Evolutionary conservation across 2,888 invertebrate species (phyloP).

Genomic region (Bombylius major): DNA sequence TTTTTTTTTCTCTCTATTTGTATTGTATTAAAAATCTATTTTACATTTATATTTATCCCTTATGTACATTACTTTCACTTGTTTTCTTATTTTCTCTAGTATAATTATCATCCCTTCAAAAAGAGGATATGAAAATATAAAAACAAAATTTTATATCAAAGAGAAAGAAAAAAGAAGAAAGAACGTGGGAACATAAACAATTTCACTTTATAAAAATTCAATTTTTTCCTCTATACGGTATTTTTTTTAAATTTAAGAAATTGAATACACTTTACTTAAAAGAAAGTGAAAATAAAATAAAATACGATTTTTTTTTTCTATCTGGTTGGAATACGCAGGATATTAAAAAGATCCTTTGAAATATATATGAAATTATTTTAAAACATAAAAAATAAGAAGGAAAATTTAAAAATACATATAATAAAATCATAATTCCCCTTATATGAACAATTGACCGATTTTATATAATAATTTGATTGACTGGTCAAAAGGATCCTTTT

Average conservation of each 20-base stretch:
- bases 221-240: too few relatives aligned
- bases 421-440: too few relatives aligned
- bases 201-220: too few relatives aligned
- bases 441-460: slow-evolving; percentile 13
- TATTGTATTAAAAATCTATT: neutral
- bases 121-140: neutral
- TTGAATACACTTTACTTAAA: too few relatives aligned
- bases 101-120: neutral
- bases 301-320: too few relatives aligned
- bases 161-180: neutral
- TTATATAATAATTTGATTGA: slow-evolving; percentile 19
- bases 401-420: too few relatives aligned
- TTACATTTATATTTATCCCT: neutral
- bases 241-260: too few relatives aligned
- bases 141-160: neutral
- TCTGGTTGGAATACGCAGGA: too few relatives aligned
- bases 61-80: slow-evolving; percentile 6
- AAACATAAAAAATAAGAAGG: too few relatives aligned
- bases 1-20: neutral
- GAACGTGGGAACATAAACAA: slow-evolving; percentile 19
- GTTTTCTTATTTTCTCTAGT: neutral
- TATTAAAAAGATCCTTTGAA: too few relatives aligned
- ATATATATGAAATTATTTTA: too few relatives aligned
- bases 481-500: slow-evolving; percentile 18
- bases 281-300: too few relatives aligned